Evolutionary conservation across 2,113 vertebrate genomes (phyloP), one percentile per base, ranked within the genome.

Genomic region (Numenius arquata): DNA sequence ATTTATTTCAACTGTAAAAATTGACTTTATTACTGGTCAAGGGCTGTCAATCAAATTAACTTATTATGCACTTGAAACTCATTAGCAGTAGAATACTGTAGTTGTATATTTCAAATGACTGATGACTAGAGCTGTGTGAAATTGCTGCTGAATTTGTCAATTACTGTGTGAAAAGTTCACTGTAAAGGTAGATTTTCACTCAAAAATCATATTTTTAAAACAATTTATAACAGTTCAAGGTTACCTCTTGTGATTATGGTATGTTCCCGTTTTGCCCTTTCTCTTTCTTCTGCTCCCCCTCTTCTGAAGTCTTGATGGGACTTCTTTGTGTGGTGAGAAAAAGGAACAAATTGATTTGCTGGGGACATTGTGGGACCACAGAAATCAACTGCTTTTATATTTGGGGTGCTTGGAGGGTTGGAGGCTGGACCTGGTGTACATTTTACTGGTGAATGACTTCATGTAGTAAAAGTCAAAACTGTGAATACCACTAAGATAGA

Each of bases 31-130:
- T 82, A 47, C 73, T 93, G 89, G 80, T 93, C 83, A 91, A 90
- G 62, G 34, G 20, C 48, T 82, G 83, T 82, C 90, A 95, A 62
- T 95, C 88, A 96, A 89, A 90, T 76, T 84, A 87, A 92, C 68
- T 89, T 93, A 66, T 88, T 95, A 96, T 78, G 65, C 61, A 89
- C 61, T 94, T 90, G 62, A 86, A 97, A 75, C 65, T 93, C 92
- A 93, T 94, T 95, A 94, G 27, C 56, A 90, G 40, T 87, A 75
- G 79, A 90, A 82, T 65, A 87, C 19, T 71, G 43, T 72, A 86
- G 34, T 32, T 93, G 30, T 89, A 17, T 47, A 90, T 84, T 86
- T 93, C 90, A 96, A 93, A 77, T 86, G 82, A 90, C 63, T 94
- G 83, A 94, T 90, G 48, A 95, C 56, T 87, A 81, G 23, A 94